Conservation (phyloP, 2,888 invertebrate species). For the Malthinus flaveolus region DNA sequence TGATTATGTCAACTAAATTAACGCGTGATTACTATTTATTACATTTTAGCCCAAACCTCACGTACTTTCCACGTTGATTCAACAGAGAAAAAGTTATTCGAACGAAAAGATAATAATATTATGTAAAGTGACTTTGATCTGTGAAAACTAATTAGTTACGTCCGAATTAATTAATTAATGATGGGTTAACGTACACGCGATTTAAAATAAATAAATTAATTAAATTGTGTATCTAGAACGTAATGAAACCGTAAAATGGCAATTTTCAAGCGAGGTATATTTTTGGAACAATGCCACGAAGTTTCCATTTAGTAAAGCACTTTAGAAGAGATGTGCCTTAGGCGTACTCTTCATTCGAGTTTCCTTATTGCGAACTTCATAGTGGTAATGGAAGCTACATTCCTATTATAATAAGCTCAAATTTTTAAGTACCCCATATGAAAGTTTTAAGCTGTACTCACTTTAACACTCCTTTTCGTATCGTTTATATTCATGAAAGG, state of each 20-base stretch:
- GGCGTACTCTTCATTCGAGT: slow-evolving; percentile 20
- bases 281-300: slow-evolving; percentile 20
- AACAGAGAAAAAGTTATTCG: too few relatives aligned
- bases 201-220: too few relatives aligned
- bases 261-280: slow-evolving; percentile 16
- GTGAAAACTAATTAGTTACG: too few relatives aligned
- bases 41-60: too few relatives aligned
- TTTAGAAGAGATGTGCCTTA: slow-evolving; percentile 22
- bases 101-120: too few relatives aligned
- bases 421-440: neutral
- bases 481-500: too few relatives aligned
- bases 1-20: neutral
- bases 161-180: too few relatives aligned
- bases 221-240: too few relatives aligned
- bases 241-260: slow-evolving; percentile 19
- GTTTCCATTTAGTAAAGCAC: slow-evolving; percentile 22
- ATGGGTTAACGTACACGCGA: too few relatives aligned
- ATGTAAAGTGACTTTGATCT: too few relatives aligned
- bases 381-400: slow-evolving; percentile 12
- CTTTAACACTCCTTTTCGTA: neutral
- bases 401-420: slow-evolving; percentile 13
- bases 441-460: neutral
- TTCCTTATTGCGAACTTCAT: slow-evolving; percentile 17
- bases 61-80: too few relatives aligned
- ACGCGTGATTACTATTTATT: too few relatives aligned